Conservation (phyloP, 2,113 vertebrate genomes). For the Apodemus speciosus region DNA sequence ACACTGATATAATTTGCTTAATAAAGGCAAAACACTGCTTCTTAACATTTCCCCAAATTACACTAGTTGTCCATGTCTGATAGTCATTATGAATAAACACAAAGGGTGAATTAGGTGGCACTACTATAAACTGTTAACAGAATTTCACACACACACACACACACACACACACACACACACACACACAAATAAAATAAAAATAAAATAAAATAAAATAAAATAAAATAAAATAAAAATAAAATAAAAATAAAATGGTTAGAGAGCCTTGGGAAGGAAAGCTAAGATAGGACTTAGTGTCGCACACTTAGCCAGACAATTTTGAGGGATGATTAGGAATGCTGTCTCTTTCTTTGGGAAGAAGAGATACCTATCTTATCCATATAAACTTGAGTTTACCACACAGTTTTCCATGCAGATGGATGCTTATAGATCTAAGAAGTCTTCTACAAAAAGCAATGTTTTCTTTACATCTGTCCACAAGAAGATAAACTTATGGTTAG, state of each 20-base stretch:
- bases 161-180: no score
- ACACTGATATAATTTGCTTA: not conserved
- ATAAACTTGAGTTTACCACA: not conserved
- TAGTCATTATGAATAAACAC: slow-evolving; percentile 26
- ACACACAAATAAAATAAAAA: no score
- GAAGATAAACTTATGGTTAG: not conserved
- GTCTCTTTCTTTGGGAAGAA: not conserved
- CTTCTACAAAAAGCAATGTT: not conserved
- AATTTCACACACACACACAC: slow-evolving; percentile 35
- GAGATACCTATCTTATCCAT: not conserved
- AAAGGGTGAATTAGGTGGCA: slow-evolving; percentile 40
- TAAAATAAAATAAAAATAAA: no score
- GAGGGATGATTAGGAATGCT: not conserved
- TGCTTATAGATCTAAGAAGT: not conserved
- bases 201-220: no score
- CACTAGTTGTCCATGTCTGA: not conserved
- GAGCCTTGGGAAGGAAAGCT: not conserved
- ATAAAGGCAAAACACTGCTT: slow-evolving; percentile 37
- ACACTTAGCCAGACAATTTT: not conserved
- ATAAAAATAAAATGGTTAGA: not conserved
- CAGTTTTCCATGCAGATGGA: not conserved
- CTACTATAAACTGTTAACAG: not conserved
- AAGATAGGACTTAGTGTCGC: not conserved
- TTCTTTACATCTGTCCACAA: not conserved
- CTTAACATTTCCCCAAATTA: slow-evolving; percentile 32